These are phyloP conservation scores for western clawed frog (Xenopus tropicalis) DNA, from an alignment of 2,113 vertebrate genomes.

Conservation along the genomic window UCB_Xtro_10.0 CM004445.2:27783501-27784000, in stretches of 20 bases:
- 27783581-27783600: conserved; percentile 71
- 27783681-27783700: conserved; percentile 88
- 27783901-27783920: no score
- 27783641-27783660: conserved; percentile 97
- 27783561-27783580: conserved; percentile 65
- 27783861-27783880: no score
- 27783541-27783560: conserved; percentile 98
- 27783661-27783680: conserved; percentile 96
- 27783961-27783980: no score
- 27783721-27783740: conserved; percentile 79
- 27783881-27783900: no score
- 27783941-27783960: no score
- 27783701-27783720: conserved; percentile 90
- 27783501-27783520: conserved; percentile 53
- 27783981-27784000: no score
- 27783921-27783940: no score
- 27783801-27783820: no score
- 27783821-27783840: no score
- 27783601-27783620: conserved; percentile 82
- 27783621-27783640: conserved; percentile 93
- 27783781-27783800: no score
- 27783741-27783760: conserved; percentile 65
- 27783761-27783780: conserved; percentile 38
- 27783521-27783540: conserved; percentile 82
- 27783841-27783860: no score